Percentiles rank a stretch among this genome's conserved stretches.
phyloP scores from a whole-genome alignment of 2,113 vertebrate genomes.

The Synodontis membranacea region DNA sequence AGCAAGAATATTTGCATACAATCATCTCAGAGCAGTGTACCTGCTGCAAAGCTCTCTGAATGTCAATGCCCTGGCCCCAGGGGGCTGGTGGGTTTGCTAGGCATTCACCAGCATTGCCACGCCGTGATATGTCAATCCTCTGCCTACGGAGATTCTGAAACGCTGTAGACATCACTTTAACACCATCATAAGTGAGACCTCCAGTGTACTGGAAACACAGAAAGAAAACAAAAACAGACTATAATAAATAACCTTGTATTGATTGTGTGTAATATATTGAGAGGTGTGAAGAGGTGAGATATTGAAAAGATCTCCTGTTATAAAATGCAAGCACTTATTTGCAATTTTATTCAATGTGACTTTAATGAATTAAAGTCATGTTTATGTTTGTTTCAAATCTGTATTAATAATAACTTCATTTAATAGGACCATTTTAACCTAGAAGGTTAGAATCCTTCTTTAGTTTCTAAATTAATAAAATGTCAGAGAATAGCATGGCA shows the following conservation, averaged over 20 bases:
- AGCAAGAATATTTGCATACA: slow-evolving; percentile 31
- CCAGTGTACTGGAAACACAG: slow-evolving; percentile 84
- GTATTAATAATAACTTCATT: background rate
- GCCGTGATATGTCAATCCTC: slow-evolving; percentile 94
- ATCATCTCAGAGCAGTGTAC: slow-evolving; percentile 61
- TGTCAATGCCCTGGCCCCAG: slow-evolving; percentile 98
- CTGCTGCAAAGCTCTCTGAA: slow-evolving; percentile 97
- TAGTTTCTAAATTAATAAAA: background rate
- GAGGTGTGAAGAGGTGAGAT: too few relatives aligned
- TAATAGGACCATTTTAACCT: background rate
- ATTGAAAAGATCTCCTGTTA: background rate
- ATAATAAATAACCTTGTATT: background rate
- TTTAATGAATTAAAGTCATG: background rate
- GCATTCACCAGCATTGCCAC: slow-evolving; percentile 95
- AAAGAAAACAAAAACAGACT: background rate
- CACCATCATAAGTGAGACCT: slow-evolving; percentile 92
- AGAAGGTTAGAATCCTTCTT: background rate
- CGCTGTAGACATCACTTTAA: slow-evolving; percentile 94
- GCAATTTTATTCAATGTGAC: background rate
- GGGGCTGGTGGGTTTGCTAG: slow-evolving; percentile 96
- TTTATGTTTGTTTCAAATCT: background rate
- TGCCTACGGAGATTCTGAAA: slow-evolving; percentile 95
- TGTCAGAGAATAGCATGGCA: background rate
- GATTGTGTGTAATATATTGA: background rate
- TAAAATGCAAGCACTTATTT: background rate